Conservation (phyloP, 2,113 vertebrate species). For the Calyptommatus sinebrachiatus region DNA sequence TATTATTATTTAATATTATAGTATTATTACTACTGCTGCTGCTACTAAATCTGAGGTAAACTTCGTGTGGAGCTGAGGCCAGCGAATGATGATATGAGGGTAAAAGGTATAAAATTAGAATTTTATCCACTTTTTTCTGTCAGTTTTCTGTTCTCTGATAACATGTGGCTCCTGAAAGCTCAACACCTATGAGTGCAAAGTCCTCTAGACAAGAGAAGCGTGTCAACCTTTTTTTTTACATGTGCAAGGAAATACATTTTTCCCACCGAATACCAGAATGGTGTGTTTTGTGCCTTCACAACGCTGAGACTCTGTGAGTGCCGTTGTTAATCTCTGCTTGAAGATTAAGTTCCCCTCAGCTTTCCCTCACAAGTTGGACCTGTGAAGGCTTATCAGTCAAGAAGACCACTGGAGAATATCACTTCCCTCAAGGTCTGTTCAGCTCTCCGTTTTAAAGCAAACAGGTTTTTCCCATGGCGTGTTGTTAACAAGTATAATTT, state of each 20-base stretch:
- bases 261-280: not conserved
- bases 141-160: too few species aligned
- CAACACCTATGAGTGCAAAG: too few species aligned
- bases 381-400: slow-evolving; percentile 12
- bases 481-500: slow-evolving; percentile 22
- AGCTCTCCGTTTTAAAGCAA: slow-evolving; percentile 7
- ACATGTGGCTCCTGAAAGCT: too few species aligned
- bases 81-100: too few species aligned
- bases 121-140: too few species aligned
- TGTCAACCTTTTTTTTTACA: too few species aligned
- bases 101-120: too few species aligned
- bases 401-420: not conserved
- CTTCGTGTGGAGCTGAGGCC: too few species aligned
- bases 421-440: not conserved
- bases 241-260: not conserved
- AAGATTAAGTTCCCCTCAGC: not conserved
- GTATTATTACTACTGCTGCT: too few species aligned
- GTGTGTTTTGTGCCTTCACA: not conserved
- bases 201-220: too few species aligned
- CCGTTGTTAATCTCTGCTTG: not conserved
- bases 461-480: not conserved
- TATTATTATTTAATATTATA: too few species aligned
- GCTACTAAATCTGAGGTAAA: too few species aligned
- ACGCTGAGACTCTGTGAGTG: not conserved
- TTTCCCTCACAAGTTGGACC: not conserved